phyloP scores from a whole-genome alignment of 1,140 invertebrate species.

The Gerris buenoi region DNA sequence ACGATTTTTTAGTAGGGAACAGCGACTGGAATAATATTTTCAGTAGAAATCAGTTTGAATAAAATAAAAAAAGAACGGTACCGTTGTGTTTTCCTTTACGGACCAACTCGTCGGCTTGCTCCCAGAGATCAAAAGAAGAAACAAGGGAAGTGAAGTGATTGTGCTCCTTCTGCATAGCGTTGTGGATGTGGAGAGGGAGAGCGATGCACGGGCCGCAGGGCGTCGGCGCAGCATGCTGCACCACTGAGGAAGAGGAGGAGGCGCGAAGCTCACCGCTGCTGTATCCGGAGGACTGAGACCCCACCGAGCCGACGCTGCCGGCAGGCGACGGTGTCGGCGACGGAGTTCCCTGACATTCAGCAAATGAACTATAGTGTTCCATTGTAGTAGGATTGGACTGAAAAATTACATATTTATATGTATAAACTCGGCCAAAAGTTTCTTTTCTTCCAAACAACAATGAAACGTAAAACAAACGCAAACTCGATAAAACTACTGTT shows the following conservation, averaged over 20 bases:
- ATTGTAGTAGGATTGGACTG: constrained; percentile 29
- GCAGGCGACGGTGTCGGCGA: constrained; percentile 72
- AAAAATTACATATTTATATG: constrained; percentile 9
- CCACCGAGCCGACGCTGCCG: constrained; percentile 60
- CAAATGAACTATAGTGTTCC: constrained; percentile 26
- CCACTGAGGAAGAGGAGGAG: constrained; percentile 6
- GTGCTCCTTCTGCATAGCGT: constrained; percentile 49
- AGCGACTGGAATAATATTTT: background rate
- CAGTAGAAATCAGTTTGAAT: background rate
- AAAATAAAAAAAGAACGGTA: constrained; percentile 27
- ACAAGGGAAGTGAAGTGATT: constrained; percentile 45
- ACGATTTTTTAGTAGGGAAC: background rate
- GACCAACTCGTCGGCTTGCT: constrained; percentile 53
- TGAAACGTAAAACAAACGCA: too few relatives aligned
- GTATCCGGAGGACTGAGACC: constrained; percentile 60
- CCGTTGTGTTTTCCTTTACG: constrained; percentile 49
- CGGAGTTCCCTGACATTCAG: constrained; percentile 45
- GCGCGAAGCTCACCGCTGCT: constrained; percentile 42
- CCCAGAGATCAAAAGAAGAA: constrained; percentile 61
- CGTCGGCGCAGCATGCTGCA: constrained; percentile 6
- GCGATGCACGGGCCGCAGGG: constrained; percentile 34
- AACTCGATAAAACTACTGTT: too few relatives aligned
- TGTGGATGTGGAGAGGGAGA: constrained; percentile 46
- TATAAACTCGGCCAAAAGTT: background rate
- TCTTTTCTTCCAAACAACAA: too few relatives aligned